These are phyloP conservation scores for Octonoba sinensis DNA, from an alignment of 2,888 invertebrate species.

Conservation along the genomic window DNA sequence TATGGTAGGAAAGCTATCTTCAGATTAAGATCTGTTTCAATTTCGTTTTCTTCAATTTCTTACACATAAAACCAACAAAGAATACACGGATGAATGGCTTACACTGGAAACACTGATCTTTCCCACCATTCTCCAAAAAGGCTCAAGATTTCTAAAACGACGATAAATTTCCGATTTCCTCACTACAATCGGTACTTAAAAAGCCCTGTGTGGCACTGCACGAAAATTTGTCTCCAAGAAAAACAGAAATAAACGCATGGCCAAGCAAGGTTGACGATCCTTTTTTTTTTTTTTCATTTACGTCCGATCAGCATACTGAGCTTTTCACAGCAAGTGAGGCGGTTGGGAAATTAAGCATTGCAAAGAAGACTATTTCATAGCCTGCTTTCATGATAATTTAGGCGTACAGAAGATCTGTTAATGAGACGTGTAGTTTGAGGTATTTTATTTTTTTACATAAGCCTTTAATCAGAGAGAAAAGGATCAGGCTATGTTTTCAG, in stretches of 20 bases:
- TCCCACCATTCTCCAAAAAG: not conserved
- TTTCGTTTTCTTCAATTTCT: too few species aligned
- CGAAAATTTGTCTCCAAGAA: conserved; percentile 33
- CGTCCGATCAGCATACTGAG: not conserved
- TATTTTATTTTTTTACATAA: too few species aligned
- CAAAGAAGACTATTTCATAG: too few species aligned
- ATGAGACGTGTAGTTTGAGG: too few species aligned
- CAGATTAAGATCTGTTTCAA: too few species aligned
- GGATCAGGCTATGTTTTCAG: too few species aligned
- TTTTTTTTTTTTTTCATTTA: not conserved
- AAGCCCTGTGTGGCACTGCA: conserved; percentile 19
- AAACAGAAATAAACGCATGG: conserved; percentile 32
- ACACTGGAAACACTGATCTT: conserved; percentile 15
- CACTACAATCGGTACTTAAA: conserved; percentile 5
- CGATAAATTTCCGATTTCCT: conserved; percentile 19
- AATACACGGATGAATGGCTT: conserved; percentile 14
- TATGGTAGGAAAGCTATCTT: too few species aligned
- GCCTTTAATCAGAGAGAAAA: too few species aligned
- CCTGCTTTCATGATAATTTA: too few species aligned
- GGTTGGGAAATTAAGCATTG: too few species aligned
- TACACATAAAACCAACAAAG: too few species aligned
- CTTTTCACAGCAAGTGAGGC: not conserved
- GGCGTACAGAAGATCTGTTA: too few species aligned
- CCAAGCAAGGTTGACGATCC: conserved; percentile 41
- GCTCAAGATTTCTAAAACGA: conserved; percentile 1